These are phyloP conservation scores for Oscheius sp. DNA, from an alignment of 2,888 invertebrate species.

Conservation along the genomic window DNA sequence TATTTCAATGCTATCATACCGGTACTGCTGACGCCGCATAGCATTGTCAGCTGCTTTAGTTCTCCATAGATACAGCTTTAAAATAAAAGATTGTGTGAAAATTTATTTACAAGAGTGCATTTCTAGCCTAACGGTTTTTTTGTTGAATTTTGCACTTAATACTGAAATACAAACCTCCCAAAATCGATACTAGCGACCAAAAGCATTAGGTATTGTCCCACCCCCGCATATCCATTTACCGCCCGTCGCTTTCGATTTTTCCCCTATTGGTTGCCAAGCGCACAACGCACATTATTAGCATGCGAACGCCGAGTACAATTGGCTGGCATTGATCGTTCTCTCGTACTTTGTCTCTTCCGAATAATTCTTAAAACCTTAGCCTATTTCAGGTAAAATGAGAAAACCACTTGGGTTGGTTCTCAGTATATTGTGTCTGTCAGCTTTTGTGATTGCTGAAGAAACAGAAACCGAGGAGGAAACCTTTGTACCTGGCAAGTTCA, in stretches of 20 bases:
- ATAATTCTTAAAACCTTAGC: background rate
- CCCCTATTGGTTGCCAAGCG: conserved; percentile 22
- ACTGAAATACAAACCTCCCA: background rate
- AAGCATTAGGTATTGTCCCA: background rate
- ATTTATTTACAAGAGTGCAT: too few species aligned
- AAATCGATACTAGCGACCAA: background rate
- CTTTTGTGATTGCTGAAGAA: background rate
- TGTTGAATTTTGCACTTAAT: too few species aligned
- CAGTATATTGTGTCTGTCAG: background rate
- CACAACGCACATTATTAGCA: conserved; percentile 21
- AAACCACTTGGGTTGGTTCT: too few species aligned
- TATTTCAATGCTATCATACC: background rate
- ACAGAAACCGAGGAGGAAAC: conserved; percentile 34
- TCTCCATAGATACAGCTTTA: background rate
- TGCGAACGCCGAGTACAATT: conserved; percentile 21
- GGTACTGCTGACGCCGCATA: background rate
- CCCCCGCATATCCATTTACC: background rate
- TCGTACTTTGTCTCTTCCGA: conserved; percentile 6
- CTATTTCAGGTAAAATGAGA: too few species aligned
- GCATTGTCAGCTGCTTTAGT: background rate
- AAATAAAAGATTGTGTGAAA: too few species aligned
- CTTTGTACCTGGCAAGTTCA: conserved; percentile 46
- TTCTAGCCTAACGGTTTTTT: too few species aligned
- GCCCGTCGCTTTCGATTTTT: background rate
- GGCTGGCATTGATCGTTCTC: conserved; percentile 18